These are phyloP conservation scores for Drosophila nannoptera DNA, from an alignment of 1,140 invertebrate species.

Conservation along the genomic window DNA sequence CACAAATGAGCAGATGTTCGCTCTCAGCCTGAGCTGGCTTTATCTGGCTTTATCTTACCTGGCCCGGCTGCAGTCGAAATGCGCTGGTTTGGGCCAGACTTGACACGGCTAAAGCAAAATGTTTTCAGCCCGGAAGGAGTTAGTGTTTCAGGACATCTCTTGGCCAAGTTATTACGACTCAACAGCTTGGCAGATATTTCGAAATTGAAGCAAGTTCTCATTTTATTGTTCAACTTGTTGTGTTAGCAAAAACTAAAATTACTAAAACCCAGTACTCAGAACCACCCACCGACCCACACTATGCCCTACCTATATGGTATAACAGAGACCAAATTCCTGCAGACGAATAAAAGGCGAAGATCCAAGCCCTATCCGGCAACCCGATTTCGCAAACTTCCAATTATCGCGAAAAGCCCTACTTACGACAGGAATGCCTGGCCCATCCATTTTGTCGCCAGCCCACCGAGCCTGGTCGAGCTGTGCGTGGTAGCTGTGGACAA, in stretches of 20 bases:
- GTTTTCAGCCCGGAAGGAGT: too few species aligned
- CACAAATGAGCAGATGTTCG: conserved; percentile 56
- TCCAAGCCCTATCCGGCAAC: conserved; percentile 8
- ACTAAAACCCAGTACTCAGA: too few species aligned
- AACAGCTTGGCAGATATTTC: too few species aligned
- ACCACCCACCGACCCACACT: not conserved
- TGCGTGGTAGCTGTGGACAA: conserved; percentile 52
- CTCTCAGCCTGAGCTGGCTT: too few species aligned
- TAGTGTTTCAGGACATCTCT: too few species aligned
- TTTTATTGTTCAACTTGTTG: too few species aligned
- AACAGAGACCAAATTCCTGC: conserved; percentile 60
- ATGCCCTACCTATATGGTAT: conserved; percentile 66
- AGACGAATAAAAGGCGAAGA: not conserved
- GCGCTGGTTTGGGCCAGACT: too few species aligned
- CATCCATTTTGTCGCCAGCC: conserved; percentile 53
- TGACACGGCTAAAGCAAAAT: too few species aligned
- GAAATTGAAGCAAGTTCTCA: too few species aligned
- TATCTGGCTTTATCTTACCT: too few species aligned
- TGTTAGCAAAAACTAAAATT: too few species aligned
- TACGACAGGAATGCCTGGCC: conserved; percentile 51
- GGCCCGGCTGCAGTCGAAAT: conserved; percentile 23
- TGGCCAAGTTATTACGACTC: too few species aligned
- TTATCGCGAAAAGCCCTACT: conserved; percentile 31
- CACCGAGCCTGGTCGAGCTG: conserved; percentile 41
- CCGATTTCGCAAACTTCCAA: conserved; percentile 33